These are phyloP conservation scores for Thecocarcelia acutangulata DNA, from an alignment of 2,888 invertebrate species.

Conservation along the genomic window DNA sequence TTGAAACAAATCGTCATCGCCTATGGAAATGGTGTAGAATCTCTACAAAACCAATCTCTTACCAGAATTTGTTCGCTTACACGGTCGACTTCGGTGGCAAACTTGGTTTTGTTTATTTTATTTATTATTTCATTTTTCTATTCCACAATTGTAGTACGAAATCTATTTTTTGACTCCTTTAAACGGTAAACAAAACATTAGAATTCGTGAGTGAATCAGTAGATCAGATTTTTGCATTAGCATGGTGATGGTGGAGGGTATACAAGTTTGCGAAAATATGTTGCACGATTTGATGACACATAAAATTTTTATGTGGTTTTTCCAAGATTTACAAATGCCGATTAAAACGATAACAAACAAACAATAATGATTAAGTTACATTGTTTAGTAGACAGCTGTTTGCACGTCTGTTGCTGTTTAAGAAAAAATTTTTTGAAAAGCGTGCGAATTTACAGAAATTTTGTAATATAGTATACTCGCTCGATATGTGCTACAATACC, in stretches of 20 bases:
- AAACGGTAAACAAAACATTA: conserved; percentile 36
- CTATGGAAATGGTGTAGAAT: conserved; percentile 7
- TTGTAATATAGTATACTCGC: too few relatives aligned
- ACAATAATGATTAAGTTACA: conserved; percentile 49
- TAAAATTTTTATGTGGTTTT: conserved; percentile 38
- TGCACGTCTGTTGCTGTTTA: background rate
- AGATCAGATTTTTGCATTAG: conserved; percentile 3
- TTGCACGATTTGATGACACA: conserved; percentile 48
- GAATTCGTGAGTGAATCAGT: conserved; percentile 18
- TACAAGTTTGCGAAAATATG: background rate
- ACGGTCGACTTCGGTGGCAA: background rate
- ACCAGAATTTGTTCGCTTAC: too few relatives aligned
- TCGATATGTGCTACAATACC: too few relatives aligned
- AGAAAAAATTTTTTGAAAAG: too few relatives aligned
- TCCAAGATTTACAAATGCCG: conserved; percentile 55
- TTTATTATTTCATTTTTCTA: conserved; percentile 14
- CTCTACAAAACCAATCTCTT: background rate
- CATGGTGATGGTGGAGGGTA: background rate
- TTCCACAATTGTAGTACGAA: too few relatives aligned
- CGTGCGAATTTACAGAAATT: too few relatives aligned
- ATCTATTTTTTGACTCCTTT: conserved; percentile 26
- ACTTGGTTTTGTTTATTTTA: conserved; percentile 2
- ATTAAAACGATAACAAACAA: conserved; percentile 54
- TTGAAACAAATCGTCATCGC: too few relatives aligned
- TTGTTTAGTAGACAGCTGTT: conserved; percentile 28